Base-by-base conservation (phyloP, 2,113 vertebrate genomes). In the Apodemus sylvaticus region DNA sequence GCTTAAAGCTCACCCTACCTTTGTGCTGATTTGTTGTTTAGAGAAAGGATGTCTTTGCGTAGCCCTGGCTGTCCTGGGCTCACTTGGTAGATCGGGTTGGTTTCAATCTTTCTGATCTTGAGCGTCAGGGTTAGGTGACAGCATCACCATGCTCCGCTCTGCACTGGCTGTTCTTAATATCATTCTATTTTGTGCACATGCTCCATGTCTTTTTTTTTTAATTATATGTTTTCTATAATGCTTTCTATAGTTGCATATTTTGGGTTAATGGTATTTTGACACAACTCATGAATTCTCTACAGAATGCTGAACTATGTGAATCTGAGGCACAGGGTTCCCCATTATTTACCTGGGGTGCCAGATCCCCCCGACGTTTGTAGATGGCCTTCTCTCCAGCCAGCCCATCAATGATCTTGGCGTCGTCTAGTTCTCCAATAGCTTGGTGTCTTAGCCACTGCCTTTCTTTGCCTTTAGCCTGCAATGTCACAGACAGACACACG, bases 391-490 rank as follows among this genome's bases (percentile, higher is more conserved):
- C 99, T 98, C 99, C 99, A 0, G 99, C 99, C 96, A 99, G 98
- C 0, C 99, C 99, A 55, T 99, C 99, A 17, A 99, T 99, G 97
- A 99, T 99, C 98, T 99, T 99, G 79, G 99, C 98, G 82, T 99
- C 99, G 76, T 99, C 99, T 55, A 99, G 98, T 74, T 99, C 99
- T 91, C 99, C 99, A 87, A 99, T 97, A 45, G 99, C 98, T 98
- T 99, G 99, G 97, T 99, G 99, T 98, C 99, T 99, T 68, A 99
- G 96, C 99, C 99, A 99, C 68, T 99, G 99, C 5, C 99, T 99
- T 98, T 99, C 99, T 97, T 99, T 99, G 26, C 99, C 99, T 98
- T 99, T 99, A 48, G 99, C 99, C 99, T 99, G 96, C 31, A 97
- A 98, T 1, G 97, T 83, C 97, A 98, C n/a, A 90, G 58, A 93